Percentiles rank a stretch among this genome's conserved stretches.
Conservation (phyloP, 1,140 invertebrate genomes). For the Bombus fervidus region DNA sequence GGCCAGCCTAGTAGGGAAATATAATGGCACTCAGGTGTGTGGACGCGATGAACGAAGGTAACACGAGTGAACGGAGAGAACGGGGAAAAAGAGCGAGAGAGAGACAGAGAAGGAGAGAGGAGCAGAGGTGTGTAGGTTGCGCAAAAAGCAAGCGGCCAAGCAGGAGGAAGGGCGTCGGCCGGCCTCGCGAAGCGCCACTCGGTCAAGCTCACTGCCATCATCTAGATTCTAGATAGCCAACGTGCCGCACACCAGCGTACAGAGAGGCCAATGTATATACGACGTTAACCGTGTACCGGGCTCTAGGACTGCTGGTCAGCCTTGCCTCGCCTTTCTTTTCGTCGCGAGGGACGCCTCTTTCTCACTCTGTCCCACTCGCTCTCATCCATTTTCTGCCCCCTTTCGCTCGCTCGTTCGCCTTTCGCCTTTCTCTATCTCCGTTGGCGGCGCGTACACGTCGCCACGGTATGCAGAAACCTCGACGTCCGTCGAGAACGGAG, state of each 20-base stretch:
- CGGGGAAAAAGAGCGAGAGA: not conserved
- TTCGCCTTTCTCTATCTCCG: not conserved
- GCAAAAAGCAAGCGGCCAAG: conserved; percentile 59
- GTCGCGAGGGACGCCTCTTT: conserved; percentile 28
- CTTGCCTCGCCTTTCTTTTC: conserved; percentile 53
- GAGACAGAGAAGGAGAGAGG: not conserved
- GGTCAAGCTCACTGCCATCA: conserved; percentile 79
- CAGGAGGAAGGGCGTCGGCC: conserved; percentile 75
- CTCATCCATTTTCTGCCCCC: not conserved
- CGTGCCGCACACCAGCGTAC: conserved; percentile 10
- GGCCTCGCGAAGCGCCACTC: conserved; percentile 78
- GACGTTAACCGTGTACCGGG: conserved; percentile 17
- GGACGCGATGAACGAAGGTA: conserved; percentile 37
- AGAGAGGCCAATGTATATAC: not conserved
- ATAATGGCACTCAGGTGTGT: conserved; percentile 57
- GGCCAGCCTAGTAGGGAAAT: conserved; percentile 45
- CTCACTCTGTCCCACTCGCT: not conserved
- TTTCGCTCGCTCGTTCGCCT: not conserved
- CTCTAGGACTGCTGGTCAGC: conserved; percentile 61
- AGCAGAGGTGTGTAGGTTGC: conserved; percentile 56
- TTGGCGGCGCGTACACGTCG: conserved; percentile 40
- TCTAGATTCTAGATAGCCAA: conserved; percentile 70
- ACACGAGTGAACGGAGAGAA: not conserved
- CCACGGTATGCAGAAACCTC: conserved; percentile 53
- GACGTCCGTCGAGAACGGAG: conserved; percentile 26